Base-by-base conservation (phyloP, 2,113 vertebrate genomes). In the Paralichthys olivaceus region DNA sequence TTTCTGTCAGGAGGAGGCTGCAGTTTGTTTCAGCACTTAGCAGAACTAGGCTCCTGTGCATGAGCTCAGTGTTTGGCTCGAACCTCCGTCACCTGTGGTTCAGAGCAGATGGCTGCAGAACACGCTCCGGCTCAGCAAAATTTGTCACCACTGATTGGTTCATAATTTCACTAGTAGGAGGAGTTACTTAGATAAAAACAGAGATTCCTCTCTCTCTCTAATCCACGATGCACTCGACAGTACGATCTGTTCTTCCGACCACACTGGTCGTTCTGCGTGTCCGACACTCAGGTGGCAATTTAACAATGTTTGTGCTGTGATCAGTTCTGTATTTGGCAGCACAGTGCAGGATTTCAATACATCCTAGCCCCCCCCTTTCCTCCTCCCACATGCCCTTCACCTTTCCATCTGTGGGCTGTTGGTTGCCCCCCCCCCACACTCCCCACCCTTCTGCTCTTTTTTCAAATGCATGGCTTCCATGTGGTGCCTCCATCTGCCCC, bases 381-480 rank as follows among this genome's bases (percentile, higher is more conserved):
- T 23, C 17, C 9, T 59, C 55, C 69, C 73, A 66, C 77, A 70
- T 69, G 64, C 17, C 73, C 79, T 74, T 82, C 76, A 77, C 87
- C 81, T 84, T 60, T 88, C 85, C 91, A 88, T 89, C 80, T 84
- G 80, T 87, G 87, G 90, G 83, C 83, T 77, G 75, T 68, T 37
- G 69, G 69, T 80, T 63, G 64, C 63, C 70, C 73, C 69, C 73
- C 55, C n/a, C 62, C 67, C 26, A 37, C 58, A 20, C 11, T 17
- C 8, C 40, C 7, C 69, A 47, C 26, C 62, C 53, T 49, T 64
- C 70, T 68, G 67, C 79, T 85, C 69, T 70, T 17, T 73, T 49
- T 23, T 71, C 68, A 23, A 87, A 87, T 93, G 94, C 94, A 95
- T 95, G 94, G 91, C 90, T 92, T 93, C 81, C 91, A 85, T 92